Evolutionary conservation across 2,888 invertebrate genomes (phyloP).

Genomic region (Limnephilus lunatus): DNA sequence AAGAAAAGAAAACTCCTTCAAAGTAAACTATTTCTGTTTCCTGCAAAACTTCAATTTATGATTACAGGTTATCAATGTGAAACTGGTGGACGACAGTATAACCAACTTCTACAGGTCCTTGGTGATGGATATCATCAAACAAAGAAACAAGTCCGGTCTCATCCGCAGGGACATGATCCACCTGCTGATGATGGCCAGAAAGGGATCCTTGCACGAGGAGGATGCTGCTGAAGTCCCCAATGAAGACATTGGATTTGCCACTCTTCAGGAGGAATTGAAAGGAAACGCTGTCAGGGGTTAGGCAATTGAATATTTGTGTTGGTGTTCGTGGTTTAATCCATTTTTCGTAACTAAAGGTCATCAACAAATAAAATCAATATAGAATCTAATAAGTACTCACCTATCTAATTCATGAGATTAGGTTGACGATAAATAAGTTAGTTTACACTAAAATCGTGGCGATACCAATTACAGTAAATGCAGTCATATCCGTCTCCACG

Average conservation of each 20-base stretch:
- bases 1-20: not conserved
- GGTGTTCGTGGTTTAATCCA: no score
- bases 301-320: not conserved
- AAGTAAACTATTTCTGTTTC: not conserved
- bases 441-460: no score
- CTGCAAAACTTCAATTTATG: not conserved
- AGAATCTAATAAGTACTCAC: no score
- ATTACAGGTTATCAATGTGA: conserved; percentile 52
- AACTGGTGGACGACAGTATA: conserved; percentile 45
- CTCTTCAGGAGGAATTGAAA: conserved; percentile 13
- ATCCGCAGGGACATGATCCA: conserved; percentile 63
- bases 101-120: conserved; percentile 57
- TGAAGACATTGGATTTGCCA: conserved; percentile 49
- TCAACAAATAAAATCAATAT: no score
- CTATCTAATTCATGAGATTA: no score
- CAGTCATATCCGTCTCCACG: no score
- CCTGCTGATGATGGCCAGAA: conserved; percentile 62
- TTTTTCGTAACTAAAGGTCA: no score
- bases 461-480: no score
- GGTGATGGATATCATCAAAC: conserved; percentile 57
- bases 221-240: not conserved
- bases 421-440: no score
- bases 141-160: conserved; percentile 54
- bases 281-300: not conserved
- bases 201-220: conserved; percentile 54